Base-by-base conservation (phyloP, 1,140 invertebrate species). In the Temnothorax nylanderi region DNA sequence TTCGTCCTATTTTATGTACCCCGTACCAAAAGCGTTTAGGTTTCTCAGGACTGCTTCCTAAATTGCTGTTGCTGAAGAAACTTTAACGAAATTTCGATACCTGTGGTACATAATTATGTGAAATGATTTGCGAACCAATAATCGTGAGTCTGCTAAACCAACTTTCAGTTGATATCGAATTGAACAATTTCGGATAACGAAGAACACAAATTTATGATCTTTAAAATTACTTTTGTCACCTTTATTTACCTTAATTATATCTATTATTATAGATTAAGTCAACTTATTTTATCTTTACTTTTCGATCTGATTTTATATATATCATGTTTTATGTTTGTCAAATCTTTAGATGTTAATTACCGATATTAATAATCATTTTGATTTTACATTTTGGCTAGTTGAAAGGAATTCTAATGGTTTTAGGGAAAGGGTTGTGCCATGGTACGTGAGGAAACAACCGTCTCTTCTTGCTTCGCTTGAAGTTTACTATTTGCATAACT, bases 401-500 rank as follows among this genome's bases (percentile, higher is more conserved):
- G 51, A 51, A 58, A 86, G 67, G 58, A 75, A 56, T 60, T 76
- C 18, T 69, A 54, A 65, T 56, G 7, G 7, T 32, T n/a, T 32
- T 10, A 26, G 47, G 16, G 26, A n/a, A 58, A 64, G 26, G 11
- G 18, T 72, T 58, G 37, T 56, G 18, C 13, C 21, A 16, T 13
- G 32, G 11, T 71, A 54, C 51, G 16, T 34, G 16, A 60, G 85
- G 74, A 87, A 87, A 71, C 78, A 87, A 75, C 62, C 69, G 13
- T 58, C 69, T 32, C 88, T 80, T 80, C 77, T 85, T 80, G 86
- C 54, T 18, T 49, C 37, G 54, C 51, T 47, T 41, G 11, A 80
- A 90, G 88, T 85, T 90, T 87, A 87, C 67, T 90, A 90, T 90
- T 90, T 90, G 88, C 89, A 87, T 90, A 90, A 87, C 78, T 85